Base-by-base conservation (phyloP, 2,888 invertebrate genomes). In the Tetranychus truncatus region DNA sequence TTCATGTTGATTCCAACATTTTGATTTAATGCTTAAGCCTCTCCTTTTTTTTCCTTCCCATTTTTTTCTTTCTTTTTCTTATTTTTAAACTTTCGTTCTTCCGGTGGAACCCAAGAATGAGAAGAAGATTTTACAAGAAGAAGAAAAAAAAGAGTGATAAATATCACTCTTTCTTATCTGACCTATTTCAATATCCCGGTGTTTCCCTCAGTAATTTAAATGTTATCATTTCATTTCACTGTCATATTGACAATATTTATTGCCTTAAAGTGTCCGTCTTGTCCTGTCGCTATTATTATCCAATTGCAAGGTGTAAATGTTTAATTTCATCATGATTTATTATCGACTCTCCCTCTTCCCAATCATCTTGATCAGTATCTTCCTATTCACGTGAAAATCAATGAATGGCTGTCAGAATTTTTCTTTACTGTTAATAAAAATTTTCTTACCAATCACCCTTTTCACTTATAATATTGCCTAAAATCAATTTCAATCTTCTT, bases 41-140 rank as follows among this genome's bases (percentile, higher is more conserved):
- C 73, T 72, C 7, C 55, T 18, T 24, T 74, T 71, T 24, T 75
- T 74, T 71, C 20, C 45, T 55, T 55, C 55, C 9, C 15, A 55
- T 55, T 55, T 55, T 55, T 15, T 55, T 55, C 55, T 55, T 55
- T 55, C 55, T 55, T 55, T 55, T 55, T 55, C 55, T 73, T 69
- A 45, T 75, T 44, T 72, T 65, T 71, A 71, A 71, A 71, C 75
- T 74, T 65, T 21, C 45, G 24, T 74, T 71, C 69, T 45, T 73
- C 76, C 71, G 6, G 66, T 75, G 73, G 75, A 73, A 69, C 24
- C 66, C 34, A 34, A 34, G 34, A 34, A 34, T 34, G 34, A 34
- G 34, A 34, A 44, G 18, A 24, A 71, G 21, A n/a, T 21, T 18
- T n/a, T 66, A 69, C 44, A 45, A 46, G 34, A 65, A 34, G 55